These are phyloP conservation scores for Quadroppia sp. DNA, from an alignment of 2,888 invertebrate genomes.

Conservation along the genomic window DNA sequence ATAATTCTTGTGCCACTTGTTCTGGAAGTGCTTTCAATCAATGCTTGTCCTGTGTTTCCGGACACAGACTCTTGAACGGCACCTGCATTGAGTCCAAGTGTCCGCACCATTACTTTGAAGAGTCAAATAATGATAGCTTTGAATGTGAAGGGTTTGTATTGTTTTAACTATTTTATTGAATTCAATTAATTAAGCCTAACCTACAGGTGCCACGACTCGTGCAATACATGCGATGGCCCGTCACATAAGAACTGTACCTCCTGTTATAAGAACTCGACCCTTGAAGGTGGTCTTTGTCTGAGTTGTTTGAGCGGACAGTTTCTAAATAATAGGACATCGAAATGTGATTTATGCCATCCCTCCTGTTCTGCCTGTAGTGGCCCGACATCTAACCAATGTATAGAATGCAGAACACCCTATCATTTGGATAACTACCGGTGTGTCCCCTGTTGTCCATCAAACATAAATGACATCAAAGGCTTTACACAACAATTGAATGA, in stretches of 20 bases:
- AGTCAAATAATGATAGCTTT: slow-evolving; percentile 30
- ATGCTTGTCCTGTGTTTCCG: slow-evolving; percentile 42
- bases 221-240: slow-evolving; percentile 45
- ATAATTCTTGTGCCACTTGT: slow-evolving; percentile 46
- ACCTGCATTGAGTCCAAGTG: slow-evolving; percentile 42
- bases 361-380: slow-evolving; percentile 47
- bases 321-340: slow-evolving; percentile 42
- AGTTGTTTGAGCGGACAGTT: slow-evolving; percentile 60
- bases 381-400: slow-evolving; percentile 41
- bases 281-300: slow-evolving; percentile 66
- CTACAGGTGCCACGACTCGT: slow-evolving; percentile 45
- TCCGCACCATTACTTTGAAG: slow-evolving; percentile 43
- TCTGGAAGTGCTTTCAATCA: slow-evolving; percentile 43
- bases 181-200: not conserved
- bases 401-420: slow-evolving; percentile 28
- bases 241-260: slow-evolving; percentile 62
- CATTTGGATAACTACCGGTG: slow-evolving; percentile 43
- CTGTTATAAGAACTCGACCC: slow-evolving; percentile 67
- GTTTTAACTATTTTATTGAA: not conserved
- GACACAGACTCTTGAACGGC: slow-evolving; percentile 35
- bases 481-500: slow-evolving; percentile 41
- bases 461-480: slow-evolving; percentile 34
- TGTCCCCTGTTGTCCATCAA: slow-evolving; percentile 42
- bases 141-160: slow-evolving; percentile 58
- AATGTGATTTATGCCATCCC: slow-evolving; percentile 45